Evolutionary conservation across 2,113 vertebrate genomes (phyloP).

Genomic region (Gracilinanus agilis): DNA sequence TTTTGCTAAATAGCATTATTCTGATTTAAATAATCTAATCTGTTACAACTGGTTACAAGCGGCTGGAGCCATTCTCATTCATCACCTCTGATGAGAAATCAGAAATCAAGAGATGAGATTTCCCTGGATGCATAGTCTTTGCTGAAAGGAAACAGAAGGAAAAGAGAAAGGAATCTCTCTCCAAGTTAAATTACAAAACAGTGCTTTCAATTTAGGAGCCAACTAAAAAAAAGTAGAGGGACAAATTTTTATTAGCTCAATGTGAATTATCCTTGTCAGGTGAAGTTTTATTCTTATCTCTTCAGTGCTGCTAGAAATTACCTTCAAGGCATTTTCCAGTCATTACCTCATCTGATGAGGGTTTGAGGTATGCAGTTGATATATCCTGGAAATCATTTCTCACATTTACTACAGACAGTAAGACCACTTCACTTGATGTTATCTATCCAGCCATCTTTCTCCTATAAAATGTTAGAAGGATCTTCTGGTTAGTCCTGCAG

Average conservation of each 20-base stretch:
- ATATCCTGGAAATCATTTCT: constrained; percentile 55
- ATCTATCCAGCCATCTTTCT: constrained; percentile 62
- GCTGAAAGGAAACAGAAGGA: constrained; percentile 51
- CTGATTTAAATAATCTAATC: constrained; percentile 77
- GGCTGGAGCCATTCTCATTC: constrained; percentile 63
- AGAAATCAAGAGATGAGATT: constrained; percentile 68
- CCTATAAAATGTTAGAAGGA: constrained; percentile 20
- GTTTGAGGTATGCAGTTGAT: constrained; percentile 52
- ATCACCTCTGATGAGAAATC: constrained; percentile 75
- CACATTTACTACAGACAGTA: constrained; percentile 57
- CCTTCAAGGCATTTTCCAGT: constrained; percentile 69
- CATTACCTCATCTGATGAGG: constrained; percentile 64
- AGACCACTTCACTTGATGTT: constrained; percentile 60
- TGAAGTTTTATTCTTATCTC: constrained; percentile 68
- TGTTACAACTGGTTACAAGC: constrained; percentile 70
- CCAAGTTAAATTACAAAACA: constrained; percentile 15
- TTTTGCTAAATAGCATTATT: constrained; percentile 77
- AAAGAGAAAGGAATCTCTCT: not conserved
- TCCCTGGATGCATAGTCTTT: constrained; percentile 65
- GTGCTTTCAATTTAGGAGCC: constrained; percentile 37
- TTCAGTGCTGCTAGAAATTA: constrained; percentile 68
- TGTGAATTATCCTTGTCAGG: constrained; percentile 68
- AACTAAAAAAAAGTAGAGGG: constrained; percentile 28
- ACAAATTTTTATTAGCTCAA: constrained; percentile 48
- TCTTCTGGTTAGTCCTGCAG: not conserved